These are phyloP conservation scores for Lamellibrachia columna DNA, from an alignment of 2,888 invertebrate genomes.

Conservation along the genomic window DNA sequence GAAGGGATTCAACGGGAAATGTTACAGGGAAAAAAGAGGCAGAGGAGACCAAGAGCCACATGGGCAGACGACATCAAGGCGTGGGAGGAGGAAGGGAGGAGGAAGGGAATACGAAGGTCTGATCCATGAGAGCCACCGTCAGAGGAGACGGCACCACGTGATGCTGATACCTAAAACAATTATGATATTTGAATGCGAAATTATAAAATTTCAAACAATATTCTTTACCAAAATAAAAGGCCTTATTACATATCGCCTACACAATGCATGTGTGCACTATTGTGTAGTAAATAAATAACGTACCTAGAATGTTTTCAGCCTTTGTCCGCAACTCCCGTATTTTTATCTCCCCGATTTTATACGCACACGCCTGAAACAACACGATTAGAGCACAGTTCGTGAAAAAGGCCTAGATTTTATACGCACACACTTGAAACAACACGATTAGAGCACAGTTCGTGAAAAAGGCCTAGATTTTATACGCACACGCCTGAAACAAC, in stretches of 20 bases:
- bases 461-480: too few relatives aligned
- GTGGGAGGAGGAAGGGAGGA: too few relatives aligned
- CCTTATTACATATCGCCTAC: neutral
- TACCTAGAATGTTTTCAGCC: constrained; percentile 57
- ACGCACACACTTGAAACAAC: too few relatives aligned
- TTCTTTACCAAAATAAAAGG: neutral
- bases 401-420: too few relatives aligned
- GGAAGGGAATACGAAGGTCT: too few relatives aligned
- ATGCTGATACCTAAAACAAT: neutral
- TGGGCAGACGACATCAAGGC: too few relatives aligned
- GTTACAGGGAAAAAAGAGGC: neutral
- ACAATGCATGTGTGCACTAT: neutral
- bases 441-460: too few relatives aligned
- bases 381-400: too few relatives aligned
- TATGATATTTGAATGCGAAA: neutral
- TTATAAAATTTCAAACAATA: neutral
- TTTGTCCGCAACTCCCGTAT: constrained; percentile 37
- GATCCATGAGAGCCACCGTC: too few relatives aligned
- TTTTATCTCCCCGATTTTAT: constrained; percentile 42
- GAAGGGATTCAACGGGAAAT: neutral
- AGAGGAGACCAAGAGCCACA: neutral
- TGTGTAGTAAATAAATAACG: neutral
- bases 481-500: too few relatives aligned
- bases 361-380: constrained; percentile 31
- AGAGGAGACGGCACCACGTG: too few relatives aligned